Conservation (phyloP, 2,113 vertebrate genomes). For the Gymnarchus niloticus region DNA sequence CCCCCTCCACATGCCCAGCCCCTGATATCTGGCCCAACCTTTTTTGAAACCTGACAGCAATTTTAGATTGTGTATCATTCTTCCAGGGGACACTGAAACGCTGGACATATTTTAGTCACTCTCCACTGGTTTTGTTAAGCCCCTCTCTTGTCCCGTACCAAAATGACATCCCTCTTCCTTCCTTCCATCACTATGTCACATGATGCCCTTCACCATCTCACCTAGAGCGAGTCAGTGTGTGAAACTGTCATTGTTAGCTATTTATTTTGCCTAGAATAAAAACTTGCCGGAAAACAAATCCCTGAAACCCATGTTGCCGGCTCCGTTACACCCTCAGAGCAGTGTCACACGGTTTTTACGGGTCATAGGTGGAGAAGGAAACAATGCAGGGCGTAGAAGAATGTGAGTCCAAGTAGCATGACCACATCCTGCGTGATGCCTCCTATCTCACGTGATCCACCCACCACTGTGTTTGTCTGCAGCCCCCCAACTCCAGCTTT, state of each 20-base stretch:
- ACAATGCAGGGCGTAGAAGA: background rate
- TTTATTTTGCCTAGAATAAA: background rate
- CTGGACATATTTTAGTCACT: background rate
- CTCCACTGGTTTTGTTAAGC: background rate
- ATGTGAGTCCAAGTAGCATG: background rate
- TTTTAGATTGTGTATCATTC: background rate
- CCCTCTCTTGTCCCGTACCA: no score
- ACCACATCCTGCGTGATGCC: background rate
- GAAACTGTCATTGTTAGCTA: background rate
- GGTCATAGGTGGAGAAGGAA: background rate
- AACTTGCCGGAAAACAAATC: background rate
- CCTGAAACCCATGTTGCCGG: background rate
- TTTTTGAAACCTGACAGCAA: no score
- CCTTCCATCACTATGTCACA: background rate
- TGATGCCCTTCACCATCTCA: background rate
- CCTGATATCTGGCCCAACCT: no score
- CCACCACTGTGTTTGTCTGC: background rate
- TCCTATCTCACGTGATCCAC: background rate
- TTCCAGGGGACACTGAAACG: background rate
- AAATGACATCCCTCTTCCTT: no score
- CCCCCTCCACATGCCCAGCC: background rate
- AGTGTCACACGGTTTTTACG: background rate
- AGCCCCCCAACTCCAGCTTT: background rate
- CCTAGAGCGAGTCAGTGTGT: background rate
- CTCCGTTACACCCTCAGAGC: background rate